A percentile compares a stretch with the other conserved stretches of the same genome.
Evolutionary conservation across 2,797 vertebrate species (phyloP).

Genomic region (Pseudotriccus pelzelni): DNA sequence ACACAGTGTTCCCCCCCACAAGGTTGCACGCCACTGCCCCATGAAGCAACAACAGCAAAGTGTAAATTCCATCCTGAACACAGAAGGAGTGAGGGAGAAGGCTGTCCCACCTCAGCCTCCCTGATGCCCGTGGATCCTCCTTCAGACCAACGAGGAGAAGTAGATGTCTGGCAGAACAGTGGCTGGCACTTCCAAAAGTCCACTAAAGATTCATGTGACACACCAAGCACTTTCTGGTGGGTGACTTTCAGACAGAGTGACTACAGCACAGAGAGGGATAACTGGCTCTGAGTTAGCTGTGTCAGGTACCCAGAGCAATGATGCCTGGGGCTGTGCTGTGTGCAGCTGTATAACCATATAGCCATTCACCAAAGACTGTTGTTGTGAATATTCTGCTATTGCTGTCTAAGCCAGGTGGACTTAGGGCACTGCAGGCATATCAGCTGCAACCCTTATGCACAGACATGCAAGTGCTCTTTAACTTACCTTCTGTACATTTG

Average conservation of each 20-base stretch:
- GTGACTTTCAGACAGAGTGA: not conserved
- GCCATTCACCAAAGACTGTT: not conserved
- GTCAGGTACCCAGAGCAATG: not conserved
- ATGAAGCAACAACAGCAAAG: not conserved
- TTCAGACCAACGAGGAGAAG: not conserved
- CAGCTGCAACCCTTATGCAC: not conserved
- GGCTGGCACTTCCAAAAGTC: not conserved
- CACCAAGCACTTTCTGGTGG: not conserved
- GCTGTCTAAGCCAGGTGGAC: not conserved
- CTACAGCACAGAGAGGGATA: not conserved
- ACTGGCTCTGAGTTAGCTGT: slow-evolving; percentile 6
- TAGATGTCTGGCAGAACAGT: not conserved
- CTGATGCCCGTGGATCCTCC: not conserved
- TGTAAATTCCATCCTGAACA: not conserved
- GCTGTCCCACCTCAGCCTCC: not conserved
- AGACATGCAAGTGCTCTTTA: not conserved
- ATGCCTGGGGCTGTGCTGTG: not conserved
- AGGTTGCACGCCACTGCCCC: no score
- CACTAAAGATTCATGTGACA: not conserved
- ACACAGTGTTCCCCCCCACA: not conserved
- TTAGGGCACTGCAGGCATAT: not conserved
- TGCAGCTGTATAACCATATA: not conserved
- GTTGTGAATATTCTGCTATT: not conserved
- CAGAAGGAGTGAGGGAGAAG: rapidly evolving
- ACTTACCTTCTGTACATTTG: not conserved